phyloP scores from a whole-genome alignment of 2,113 vertebrate species.

The Redunca redunca region DNA sequence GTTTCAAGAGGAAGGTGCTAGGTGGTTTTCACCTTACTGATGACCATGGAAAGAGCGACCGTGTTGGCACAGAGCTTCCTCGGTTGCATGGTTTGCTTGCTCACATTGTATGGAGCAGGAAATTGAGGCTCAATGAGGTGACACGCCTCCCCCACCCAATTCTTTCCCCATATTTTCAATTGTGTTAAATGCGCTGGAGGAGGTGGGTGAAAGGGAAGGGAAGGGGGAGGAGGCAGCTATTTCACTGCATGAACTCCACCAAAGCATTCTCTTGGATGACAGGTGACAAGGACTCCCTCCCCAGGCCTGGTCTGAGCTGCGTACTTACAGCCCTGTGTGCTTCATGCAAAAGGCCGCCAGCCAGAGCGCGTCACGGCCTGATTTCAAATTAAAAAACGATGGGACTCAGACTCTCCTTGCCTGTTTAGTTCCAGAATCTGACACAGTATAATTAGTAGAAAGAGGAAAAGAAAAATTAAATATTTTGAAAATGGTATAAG shows the following conservation, averaged over 20 bases:
- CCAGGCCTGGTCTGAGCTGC: constrained; percentile 38
- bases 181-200: constrained; percentile 1
- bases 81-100: neutral
- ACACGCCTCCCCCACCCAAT: neutral
- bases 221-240: constrained; percentile 4
- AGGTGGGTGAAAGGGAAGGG: neutral
- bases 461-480: constrained; percentile 65
- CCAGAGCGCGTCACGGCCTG: constrained; percentile 45
- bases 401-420: constrained; percentile 69
- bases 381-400: constrained; percentile 43
- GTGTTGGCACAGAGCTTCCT: neutral
- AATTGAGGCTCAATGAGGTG: neutral
- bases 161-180: constrained; percentile 43
- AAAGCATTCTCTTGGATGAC: constrained; percentile 57
- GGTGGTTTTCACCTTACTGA: neutral
- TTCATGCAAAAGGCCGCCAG: constrained; percentile 65
- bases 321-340: constrained; percentile 64
- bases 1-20: neutral
- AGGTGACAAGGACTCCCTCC: constrained; percentile 70
- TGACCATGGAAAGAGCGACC: neutral
- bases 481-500: constrained; percentile 80
- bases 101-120: neutral
- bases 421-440: constrained; percentile 74
- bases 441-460: constrained; percentile 78
- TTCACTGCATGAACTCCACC: constrained; percentile 59